Evolutionary conservation across 2,888 invertebrate species (phyloP).

Genomic region (Ichneumoninae sp.): DNA sequence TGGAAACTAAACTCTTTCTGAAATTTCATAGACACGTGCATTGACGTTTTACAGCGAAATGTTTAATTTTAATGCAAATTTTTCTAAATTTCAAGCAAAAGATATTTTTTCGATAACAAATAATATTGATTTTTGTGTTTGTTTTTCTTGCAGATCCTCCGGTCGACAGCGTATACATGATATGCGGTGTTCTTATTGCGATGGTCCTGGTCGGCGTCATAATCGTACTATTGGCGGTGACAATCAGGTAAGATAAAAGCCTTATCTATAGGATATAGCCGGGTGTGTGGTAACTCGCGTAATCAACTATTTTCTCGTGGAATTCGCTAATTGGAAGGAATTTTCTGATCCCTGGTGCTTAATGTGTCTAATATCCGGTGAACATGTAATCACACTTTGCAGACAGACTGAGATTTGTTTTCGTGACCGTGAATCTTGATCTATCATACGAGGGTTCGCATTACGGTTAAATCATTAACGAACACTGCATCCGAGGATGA

Average conservation of each 20-base stretch:
- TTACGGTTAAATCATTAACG: not conserved
- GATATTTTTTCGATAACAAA: too few species aligned
- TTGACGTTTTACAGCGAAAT: too few species aligned
- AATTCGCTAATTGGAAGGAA: constrained; percentile 52
- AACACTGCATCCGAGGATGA: not conserved
- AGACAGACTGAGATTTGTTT: not conserved
- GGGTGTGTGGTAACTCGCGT: not conserved
- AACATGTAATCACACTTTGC: constrained; percentile 1
- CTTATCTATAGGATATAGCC: constrained; percentile 21
- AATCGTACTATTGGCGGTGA: constrained; percentile 92
- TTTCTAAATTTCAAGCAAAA: too few species aligned
- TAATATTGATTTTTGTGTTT: not conserved
- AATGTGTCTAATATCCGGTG: not conserved
- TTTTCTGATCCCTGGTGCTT: constrained; percentile 46
- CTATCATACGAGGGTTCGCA: not conserved
- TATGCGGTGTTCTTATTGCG: constrained; percentile 93
- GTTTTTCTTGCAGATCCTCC: constrained; percentile 91
- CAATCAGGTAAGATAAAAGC: constrained; percentile 88
- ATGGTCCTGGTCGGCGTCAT: constrained; percentile 93
- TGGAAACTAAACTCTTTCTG: too few species aligned
- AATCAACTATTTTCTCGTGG: not conserved
- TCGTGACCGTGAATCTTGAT: not conserved
- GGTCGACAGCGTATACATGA: constrained; percentile 93
- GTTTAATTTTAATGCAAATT: too few species aligned
- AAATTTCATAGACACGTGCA: not conserved